Percentiles rank a stretch among this genome's conserved stretches.
Evolutionary conservation across 2,888 invertebrate genomes (phyloP).

Genomic region (Hedychridium roseum): DNA sequence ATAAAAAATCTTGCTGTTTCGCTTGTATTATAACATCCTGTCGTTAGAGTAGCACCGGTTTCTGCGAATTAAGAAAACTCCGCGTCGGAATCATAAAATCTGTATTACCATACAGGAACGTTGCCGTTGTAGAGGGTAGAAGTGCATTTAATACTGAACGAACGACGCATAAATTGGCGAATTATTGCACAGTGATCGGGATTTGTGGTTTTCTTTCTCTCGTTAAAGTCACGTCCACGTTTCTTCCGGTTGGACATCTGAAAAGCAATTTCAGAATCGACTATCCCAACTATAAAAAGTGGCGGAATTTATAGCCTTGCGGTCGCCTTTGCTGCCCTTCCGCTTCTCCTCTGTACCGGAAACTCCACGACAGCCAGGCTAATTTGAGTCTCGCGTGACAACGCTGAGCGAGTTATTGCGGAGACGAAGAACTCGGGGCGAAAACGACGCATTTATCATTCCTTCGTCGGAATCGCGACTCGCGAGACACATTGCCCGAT

Average conservation of each 20-base stretch:
- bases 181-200: no score
- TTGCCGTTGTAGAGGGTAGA: no score
- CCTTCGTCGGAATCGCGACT: slow-evolving; percentile 15
- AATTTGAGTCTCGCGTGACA: slow-evolving; percentile 47
- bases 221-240: slow-evolving; percentile 41
- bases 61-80: no score
- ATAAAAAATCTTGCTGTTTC: no score
- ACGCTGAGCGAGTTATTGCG: slow-evolving; percentile 45
- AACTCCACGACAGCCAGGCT: slow-evolving; percentile 43
- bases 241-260: slow-evolving; percentile 29
- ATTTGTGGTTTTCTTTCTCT: slow-evolving; percentile 37
- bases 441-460: slow-evolving; percentile 27
- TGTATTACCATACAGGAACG: no score
- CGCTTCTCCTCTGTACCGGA: slow-evolving; percentile 23
- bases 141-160: no score
- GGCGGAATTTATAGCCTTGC: slow-evolving; percentile 41
- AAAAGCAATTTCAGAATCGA: slow-evolving; percentile 48
- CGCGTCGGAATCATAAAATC: no score
- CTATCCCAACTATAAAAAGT: slow-evolving; percentile 36
- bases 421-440: slow-evolving; percentile 20
- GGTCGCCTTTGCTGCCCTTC: slow-evolving; percentile 9
- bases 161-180: no score
- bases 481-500: slow-evolving; percentile 15
- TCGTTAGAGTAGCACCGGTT: no score
- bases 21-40: no score